Evolutionary conservation across 2,797 vertebrate species (phyloP).

Genomic region (Helarctos malayanus): DNA sequence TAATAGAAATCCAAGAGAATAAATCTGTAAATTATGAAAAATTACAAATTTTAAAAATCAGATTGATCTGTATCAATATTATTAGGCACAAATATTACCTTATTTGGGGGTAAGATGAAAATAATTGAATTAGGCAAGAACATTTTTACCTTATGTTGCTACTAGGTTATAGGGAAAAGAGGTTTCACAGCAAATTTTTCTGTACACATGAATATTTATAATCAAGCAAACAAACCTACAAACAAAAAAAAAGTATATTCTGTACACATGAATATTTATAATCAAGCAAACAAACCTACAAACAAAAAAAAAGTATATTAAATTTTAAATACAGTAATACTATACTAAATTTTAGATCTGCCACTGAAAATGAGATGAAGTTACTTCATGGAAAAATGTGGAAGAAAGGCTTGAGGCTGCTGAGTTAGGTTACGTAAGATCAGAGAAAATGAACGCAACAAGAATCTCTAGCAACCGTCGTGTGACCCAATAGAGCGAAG

Average conservation of each 20-base stretch:
- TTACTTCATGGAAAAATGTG: background rate
- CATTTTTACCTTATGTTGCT: background rate
- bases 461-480: background rate
- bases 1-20: background rate
- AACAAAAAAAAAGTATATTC: no score
- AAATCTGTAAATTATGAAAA: background rate
- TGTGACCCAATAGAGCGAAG: background rate
- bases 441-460: background rate
- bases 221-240: background rate
- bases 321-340: background rate
- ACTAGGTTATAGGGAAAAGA: background rate
- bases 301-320: background rate
- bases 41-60: background rate
- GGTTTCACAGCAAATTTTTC: background rate
- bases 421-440: background rate
- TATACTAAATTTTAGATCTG: background rate
- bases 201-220: background rate
- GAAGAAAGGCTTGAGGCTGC: background rate
- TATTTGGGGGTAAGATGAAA: background rate
- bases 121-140: background rate
- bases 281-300: background rate
- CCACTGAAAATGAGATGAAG: background rate
- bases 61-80: background rate
- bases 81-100: background rate
- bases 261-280: background rate